Percentiles rank a stretch among this genome's conserved stretches.
Evolutionary conservation across 2,113 vertebrate species (phyloP).

Genomic region (Paratilapia polleni): DNA sequence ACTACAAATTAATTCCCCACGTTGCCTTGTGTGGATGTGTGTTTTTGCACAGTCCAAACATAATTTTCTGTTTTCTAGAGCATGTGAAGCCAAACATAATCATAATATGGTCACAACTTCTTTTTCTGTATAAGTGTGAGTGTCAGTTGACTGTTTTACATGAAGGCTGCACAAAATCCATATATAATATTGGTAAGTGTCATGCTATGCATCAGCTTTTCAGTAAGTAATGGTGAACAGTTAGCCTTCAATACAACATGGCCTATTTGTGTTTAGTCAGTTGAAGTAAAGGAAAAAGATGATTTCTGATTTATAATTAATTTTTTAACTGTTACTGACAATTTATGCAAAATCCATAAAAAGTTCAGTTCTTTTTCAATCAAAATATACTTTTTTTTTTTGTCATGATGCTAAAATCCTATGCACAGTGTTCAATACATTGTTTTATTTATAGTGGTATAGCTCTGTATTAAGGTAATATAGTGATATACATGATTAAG

Average conservation of each 20-base stretch:
- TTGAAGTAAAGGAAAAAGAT: background rate
- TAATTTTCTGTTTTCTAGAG: constrained; percentile 12
- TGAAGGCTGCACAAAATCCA: background rate
- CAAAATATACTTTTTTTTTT: background rate
- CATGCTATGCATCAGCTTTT: background rate
- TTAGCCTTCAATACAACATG: background rate
- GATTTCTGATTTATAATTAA: background rate
- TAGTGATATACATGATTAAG: background rate
- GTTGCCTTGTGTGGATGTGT: constrained; percentile 20
- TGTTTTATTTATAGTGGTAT: background rate
- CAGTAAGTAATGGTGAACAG: background rate
- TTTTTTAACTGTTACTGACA: background rate
- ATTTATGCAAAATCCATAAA: constrained; percentile 6
- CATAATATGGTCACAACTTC: background rate
- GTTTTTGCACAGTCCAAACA: constrained; percentile 13
- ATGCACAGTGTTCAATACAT: background rate
- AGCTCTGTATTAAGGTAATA: background rate
- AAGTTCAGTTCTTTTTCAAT: background rate
- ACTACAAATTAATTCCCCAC: constrained; percentile 28
- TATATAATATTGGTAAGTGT: background rate
- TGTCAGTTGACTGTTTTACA: background rate
- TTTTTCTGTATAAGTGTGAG: background rate
- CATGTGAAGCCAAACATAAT: constrained; percentile 12
- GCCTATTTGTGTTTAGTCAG: background rate
- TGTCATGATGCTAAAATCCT: background rate